Evolutionary conservation across 2,888 invertebrate species (phyloP).

Genomic region (Pandemis cinnamomeana): DNA sequence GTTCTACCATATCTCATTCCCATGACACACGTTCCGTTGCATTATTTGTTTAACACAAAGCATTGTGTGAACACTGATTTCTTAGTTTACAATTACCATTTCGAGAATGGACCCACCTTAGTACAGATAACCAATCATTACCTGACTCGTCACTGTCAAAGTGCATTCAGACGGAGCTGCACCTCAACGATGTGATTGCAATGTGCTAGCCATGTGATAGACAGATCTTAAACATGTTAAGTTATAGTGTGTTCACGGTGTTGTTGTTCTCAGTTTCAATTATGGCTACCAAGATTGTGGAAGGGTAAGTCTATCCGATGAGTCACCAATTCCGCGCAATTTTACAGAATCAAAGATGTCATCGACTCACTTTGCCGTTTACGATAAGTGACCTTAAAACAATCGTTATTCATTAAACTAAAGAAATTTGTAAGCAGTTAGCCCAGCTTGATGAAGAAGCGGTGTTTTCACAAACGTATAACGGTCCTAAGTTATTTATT

Average conservation of each 20-base stretch:
- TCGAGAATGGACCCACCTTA: slow-evolving; percentile 71
- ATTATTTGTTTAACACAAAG: slow-evolving; percentile 55
- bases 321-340: slow-evolving; percentile 13
- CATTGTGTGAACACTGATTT: slow-evolving; percentile 73
- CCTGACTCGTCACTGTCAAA: slow-evolving; percentile 57
- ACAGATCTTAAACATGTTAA: slow-evolving; percentile 64
- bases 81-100: slow-evolving; percentile 71
- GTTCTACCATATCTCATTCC: slow-evolving; percentile 33
- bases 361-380: background rate
- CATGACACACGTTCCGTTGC: slow-evolving; percentile 36
- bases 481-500: background rate
- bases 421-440: too few species aligned
- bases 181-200: slow-evolving; percentile 51
- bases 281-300: slow-evolving; percentile 65
- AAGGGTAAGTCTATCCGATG: slow-evolving; percentile 68
- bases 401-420: too few species aligned
- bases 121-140: slow-evolving; percentile 58
- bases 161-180: slow-evolving; percentile 60
- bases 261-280: slow-evolving; percentile 63
- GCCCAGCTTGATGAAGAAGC: background rate
- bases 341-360: background rate
- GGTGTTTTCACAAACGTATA: background rate
- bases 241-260: slow-evolving; percentile 63
- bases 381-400: too few species aligned
- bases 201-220: slow-evolving; percentile 35